Base-by-base conservation (phyloP, 2,113 vertebrate species). In the Brachirus orientalis region DNA sequence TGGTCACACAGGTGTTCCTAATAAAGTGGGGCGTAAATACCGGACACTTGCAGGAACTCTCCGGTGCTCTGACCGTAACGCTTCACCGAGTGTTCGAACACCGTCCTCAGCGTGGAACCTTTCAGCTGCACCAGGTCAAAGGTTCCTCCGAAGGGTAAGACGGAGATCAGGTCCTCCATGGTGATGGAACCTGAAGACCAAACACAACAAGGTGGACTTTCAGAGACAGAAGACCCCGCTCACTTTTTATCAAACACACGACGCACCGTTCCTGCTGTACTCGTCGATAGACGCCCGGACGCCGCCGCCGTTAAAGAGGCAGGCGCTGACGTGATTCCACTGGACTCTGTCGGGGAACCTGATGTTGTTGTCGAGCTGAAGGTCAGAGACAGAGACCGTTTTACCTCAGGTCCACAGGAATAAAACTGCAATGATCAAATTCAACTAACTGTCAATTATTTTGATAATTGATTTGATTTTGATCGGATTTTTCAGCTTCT, bases 1-100 rank as follows among this genome's bases (percentile, higher is more conserved):
- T 43, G 40, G 4, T 11, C 11, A 13, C 10, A 11, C 10, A 28
- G 13, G 50, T 0, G 50, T 33, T 33, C 48, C 48, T 22, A 16
- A 22, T 13, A 14, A 28, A 28, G 2, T n/a, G 22, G 8, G 1
- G 14, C 8, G 17, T 0, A 54, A 28, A 13, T 94, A 98, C 96
- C 96, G 16, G 94, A 94, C 38, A 99, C 96, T 80, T 99, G 97
- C 3, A 99, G 94, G 87, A 99, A 95, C 66, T 98, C 96, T 1
- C 97, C 97, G 0, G 81, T 92, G 78, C 80, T 87, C n/a, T 13
- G 36, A 14, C 97, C 96, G 0, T 98, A 87, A 16, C 95, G 90
- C 40, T 3, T 63, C 40, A 98, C 95, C 0, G 95, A 93, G 82
- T 97, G 95, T 65, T 99, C 97, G 36, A 99, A 98, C 44, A 89